Conservation (phyloP, 2,797 vertebrate genomes). For the Aythya fuligula region DNA sequence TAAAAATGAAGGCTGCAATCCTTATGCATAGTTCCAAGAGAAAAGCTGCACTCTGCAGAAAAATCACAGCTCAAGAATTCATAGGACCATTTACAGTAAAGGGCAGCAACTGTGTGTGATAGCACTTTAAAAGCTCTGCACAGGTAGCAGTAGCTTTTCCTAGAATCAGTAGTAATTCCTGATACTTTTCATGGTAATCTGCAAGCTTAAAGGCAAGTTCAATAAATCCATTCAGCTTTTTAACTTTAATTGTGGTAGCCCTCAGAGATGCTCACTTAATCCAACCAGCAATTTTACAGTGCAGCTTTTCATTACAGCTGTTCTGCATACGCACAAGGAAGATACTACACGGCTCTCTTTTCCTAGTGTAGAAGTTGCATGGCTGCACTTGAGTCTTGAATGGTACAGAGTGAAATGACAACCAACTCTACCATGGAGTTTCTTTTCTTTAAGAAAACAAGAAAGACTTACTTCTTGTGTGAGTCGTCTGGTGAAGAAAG, state of each 20-base stretch:
- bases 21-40: background rate
- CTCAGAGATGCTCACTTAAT: background rate
- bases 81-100: background rate
- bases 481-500: constrained; percentile 96
- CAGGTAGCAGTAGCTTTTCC: background rate
- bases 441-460: background rate
- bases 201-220: background rate
- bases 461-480: constrained; percentile 90
- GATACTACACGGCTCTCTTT: background rate
- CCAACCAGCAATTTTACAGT: background rate
- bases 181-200: background rate
- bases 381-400: background rate
- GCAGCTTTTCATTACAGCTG: constrained; percentile 26
- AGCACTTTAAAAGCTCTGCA: background rate
- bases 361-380: background rate
- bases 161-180: background rate
- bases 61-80: background rate
- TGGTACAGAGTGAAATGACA: background rate
- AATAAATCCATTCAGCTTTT: background rate
- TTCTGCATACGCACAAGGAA: background rate
- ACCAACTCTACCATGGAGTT: background rate
- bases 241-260: background rate
- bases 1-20: background rate
- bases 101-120: background rate
- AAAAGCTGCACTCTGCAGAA: background rate